phyloP scores from a whole-genome alignment of 2,113 vertebrate genomes.

The Entelurus aequoreus region DNA sequence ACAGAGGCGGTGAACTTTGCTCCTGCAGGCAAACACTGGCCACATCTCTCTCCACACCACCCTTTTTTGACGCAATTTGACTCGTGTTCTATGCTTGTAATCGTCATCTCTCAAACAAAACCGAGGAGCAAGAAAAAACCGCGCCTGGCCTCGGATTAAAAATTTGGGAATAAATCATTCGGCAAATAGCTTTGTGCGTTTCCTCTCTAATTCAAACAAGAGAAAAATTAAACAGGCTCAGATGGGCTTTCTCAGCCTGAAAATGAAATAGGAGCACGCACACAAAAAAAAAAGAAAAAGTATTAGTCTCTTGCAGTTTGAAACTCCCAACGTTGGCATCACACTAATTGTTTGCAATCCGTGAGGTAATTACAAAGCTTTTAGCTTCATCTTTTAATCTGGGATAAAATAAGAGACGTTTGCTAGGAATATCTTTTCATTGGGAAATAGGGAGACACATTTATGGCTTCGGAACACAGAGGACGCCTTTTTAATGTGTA shows the following conservation, averaged over 20 bases:
- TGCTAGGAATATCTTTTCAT: conserved; percentile 27
- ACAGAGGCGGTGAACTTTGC: too few relatives aligned
- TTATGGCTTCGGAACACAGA: conserved; percentile 19
- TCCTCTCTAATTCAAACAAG: conserved; percentile 26
- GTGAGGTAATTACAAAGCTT: conserved; percentile 35
- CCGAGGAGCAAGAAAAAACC: background rate
- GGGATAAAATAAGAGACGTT: conserved; percentile 30
- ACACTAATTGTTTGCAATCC: conserved; percentile 28
- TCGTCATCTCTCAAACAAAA: background rate
- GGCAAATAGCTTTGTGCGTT: conserved; percentile 17
- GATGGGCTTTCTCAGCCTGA: conserved; percentile 13
- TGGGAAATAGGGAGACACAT: conserved; percentile 18
- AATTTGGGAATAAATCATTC: conserved; percentile 27
- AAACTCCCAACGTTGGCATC: background rate
- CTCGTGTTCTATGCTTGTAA: background rate
- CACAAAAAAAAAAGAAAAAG: background rate
- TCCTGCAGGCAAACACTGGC: too few relatives aligned
- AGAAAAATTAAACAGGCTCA: conserved; percentile 23
- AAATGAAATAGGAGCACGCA: conserved; percentile 22
- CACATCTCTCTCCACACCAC: too few relatives aligned
- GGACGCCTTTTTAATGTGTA: background rate
- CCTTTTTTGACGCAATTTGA: background rate
- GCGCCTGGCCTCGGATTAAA: conserved; percentile 4
- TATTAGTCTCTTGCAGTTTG: conserved; percentile 12
- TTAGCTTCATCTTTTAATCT: conserved; percentile 26